A percentile compares a stretch with the other conserved stretches of the same genome.
Evolutionary conservation across 2,888 invertebrate species (phyloP).

Genomic region (Agelastica alni): DNA sequence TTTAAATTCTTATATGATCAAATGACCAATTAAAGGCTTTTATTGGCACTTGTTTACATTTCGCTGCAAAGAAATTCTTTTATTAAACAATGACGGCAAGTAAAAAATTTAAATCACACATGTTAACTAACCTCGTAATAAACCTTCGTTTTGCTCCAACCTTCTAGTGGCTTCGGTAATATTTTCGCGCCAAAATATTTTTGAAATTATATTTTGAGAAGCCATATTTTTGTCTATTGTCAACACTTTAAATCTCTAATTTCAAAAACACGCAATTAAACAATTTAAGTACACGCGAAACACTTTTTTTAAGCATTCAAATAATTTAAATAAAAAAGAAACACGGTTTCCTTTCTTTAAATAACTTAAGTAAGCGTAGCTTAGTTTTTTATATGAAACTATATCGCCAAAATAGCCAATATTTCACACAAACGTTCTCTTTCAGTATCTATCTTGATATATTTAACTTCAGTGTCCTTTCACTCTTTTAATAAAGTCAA

Average conservation of each 20-base stretch:
- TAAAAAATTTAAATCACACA: too few relatives aligned
- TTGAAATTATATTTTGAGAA: constrained; percentile 27
- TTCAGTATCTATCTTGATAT: neutral
- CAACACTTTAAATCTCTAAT: constrained; percentile 5
- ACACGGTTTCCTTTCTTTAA: too few relatives aligned
- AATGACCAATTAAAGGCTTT: too few relatives aligned
- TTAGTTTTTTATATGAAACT: neutral
- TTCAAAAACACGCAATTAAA: constrained; percentile 5
- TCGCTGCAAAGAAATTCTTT: too few relatives aligned
- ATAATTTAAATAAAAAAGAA: neutral
- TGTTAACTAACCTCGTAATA: constrained; percentile 47
- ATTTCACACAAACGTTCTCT: too few relatives aligned
- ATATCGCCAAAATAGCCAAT: too few relatives aligned
- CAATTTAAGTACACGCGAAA: constrained; percentile 6
- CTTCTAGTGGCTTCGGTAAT: constrained; percentile 20
- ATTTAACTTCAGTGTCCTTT: neutral
- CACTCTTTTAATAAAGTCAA: constrained; percentile 2
- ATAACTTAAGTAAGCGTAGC: neutral
- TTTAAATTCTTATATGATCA: too few relatives aligned
- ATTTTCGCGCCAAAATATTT: constrained; percentile 16
- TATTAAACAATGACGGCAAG: too few relatives aligned
- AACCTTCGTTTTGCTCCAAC: constrained; percentile 41
- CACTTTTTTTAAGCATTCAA: neutral
- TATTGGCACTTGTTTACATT: too few relatives aligned
- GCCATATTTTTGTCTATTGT: constrained; percentile 25